phyloP scores from a whole-genome alignment of 2,113 vertebrate species.

The Elanoides forficatus region DNA sequence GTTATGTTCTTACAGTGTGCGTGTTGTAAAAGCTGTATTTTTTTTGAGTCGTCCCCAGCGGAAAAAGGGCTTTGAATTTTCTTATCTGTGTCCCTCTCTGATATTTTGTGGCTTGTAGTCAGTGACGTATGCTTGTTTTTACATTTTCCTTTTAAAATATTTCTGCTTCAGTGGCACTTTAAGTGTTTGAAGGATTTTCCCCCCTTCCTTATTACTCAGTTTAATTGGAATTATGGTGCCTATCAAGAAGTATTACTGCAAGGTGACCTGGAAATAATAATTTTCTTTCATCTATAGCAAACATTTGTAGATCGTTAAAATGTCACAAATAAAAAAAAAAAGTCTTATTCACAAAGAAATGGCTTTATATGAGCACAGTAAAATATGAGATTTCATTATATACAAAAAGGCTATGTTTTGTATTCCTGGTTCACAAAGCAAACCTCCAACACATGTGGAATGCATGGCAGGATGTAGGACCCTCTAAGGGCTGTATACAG shows the following conservation, averaged over 20 bases:
- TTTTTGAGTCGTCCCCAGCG: not conserved
- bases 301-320: constrained; percentile 59
- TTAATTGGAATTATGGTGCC: constrained; percentile 59
- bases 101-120: not conserved
- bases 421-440: constrained; percentile 4
- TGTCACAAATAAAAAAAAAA: constrained; percentile 37
- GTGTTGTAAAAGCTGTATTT: accelerated
- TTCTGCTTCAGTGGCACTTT: not conserved
- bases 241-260: constrained; percentile 56
- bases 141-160: not conserved
- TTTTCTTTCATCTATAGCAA: constrained; percentile 58
- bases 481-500: constrained; percentile 5
- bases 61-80: not conserved
- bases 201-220: not conserved
- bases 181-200: not conserved
- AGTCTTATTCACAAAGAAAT: constrained; percentile 22
- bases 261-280: constrained; percentile 57
- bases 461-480: constrained; percentile 48
- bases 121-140: not conserved
- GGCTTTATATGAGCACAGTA: constrained; percentile 32
- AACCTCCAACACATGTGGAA: constrained; percentile 46
- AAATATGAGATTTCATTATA: constrained; percentile 61
- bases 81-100: not conserved
- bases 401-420: not conserved
- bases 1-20: accelerated